Percentiles rank a stretch among this genome's conserved stretches.
Evolutionary conservation across 2,113 vertebrate species (phyloP).

Genomic region (Tachysurus vachellii): DNA sequence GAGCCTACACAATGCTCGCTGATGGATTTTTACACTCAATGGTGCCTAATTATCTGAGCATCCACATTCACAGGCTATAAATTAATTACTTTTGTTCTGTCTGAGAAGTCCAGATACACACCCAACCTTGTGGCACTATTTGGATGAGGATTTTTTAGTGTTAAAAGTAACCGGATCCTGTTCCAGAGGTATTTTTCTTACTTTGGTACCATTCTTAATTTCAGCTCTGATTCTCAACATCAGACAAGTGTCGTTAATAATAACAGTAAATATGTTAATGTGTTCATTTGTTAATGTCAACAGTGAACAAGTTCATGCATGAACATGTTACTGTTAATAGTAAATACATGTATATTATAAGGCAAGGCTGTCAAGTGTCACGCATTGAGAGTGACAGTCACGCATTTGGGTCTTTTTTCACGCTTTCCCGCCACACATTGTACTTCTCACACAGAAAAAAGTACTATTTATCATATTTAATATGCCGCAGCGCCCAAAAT

Average conservation of each 20-base stretch:
- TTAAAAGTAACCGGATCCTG: not conserved
- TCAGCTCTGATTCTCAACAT: no score
- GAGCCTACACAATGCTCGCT: constrained; percentile 17
- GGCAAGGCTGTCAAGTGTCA: no score
- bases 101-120: constrained; percentile 18
- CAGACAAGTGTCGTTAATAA: not conserved
- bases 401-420: no score
- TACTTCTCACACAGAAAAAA: no score
- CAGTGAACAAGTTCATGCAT: not conserved
- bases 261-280: not conserved
- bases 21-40: constrained; percentile 41
- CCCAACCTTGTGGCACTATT: constrained; percentile 18
- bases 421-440: no score
- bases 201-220: not conserved
- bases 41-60: constrained; percentile 45
- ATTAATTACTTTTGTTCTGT: constrained; percentile 45
- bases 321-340: not conserved
- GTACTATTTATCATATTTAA: no score
- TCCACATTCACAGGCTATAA: constrained; percentile 46
- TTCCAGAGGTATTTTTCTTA: not conserved
- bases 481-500: no score
- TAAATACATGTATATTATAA: no score
- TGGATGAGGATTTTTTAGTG: constrained; percentile 20
- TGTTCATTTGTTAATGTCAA: no score
- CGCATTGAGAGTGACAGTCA: no score